Conservation (phyloP, 1,140 invertebrate species). For the Rhagoletis zephyria region DNA sequence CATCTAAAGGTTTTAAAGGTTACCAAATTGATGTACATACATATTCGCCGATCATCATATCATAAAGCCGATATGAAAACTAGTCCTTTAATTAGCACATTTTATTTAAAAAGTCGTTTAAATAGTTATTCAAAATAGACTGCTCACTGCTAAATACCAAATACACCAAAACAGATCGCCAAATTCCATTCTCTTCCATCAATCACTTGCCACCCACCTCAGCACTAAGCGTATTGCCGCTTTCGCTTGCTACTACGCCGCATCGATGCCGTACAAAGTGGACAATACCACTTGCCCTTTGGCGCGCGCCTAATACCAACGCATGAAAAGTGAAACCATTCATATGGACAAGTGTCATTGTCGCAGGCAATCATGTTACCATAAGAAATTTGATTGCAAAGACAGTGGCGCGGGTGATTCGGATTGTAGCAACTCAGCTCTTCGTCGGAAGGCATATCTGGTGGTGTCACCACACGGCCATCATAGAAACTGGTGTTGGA, state of each 20-base stretch:
- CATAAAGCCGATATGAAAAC: too few relatives aligned
- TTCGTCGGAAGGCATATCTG: slow-evolving; percentile 4
- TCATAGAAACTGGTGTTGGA: neutral
- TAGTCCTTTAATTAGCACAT: too few relatives aligned
- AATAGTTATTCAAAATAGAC: too few relatives aligned
- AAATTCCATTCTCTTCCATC: neutral
- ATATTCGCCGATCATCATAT: too few relatives aligned
- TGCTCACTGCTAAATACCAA: neutral
- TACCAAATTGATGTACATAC: too few relatives aligned
- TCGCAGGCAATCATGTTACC: slow-evolving; percentile 91
- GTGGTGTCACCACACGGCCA: neutral
- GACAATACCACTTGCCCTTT: slow-evolving; percentile 53
- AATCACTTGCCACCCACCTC: too few relatives aligned
- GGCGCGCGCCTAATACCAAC: slow-evolving; percentile 28
- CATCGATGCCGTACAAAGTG: slow-evolving; percentile 1
- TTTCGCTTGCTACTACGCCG: neutral
- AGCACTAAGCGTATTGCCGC: neutral
- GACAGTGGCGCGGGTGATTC: slow-evolving; percentile 41
- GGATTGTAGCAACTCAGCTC: neutral
- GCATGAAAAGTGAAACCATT: slow-evolving; percentile 54
- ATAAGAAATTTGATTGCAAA: slow-evolving; percentile 49
- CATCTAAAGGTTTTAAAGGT: too few relatives aligned
- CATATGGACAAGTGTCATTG: slow-evolving; percentile 86
- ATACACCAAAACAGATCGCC: neutral
- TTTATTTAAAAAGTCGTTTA: too few relatives aligned